Base-by-base conservation (phyloP, 2,888 invertebrate species). In the Dicyrtomina minuta region DNA sequence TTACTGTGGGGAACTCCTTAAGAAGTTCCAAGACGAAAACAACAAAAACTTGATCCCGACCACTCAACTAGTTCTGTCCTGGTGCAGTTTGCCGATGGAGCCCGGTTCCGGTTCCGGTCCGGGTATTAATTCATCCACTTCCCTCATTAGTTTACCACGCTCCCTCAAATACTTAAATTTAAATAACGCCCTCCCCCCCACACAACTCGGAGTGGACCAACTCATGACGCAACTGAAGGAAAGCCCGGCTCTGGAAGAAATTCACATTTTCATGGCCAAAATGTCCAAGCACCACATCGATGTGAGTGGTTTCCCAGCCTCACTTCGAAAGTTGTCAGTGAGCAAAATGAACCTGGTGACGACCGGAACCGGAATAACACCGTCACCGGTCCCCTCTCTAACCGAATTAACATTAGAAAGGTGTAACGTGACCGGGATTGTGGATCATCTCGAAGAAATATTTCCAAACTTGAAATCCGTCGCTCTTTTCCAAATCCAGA, bases 171-270 rank as follows among this genome's bases (percentile, higher is more conserved):
- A 64, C 20, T 22, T 69, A 15, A 69, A 69, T 51, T 41, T 69
- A 17, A 64, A 69, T 27, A 69, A 55, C 20, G 69, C 69, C 17
- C 39, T 69, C 20, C 69, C 69, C 6, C 41, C 26, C 22, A 13
- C 8, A 12, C 64, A 49, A 20, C 20, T 20, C 0, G 33, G n/a
- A 26, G 5, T 69, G n/a, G 27, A 27, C 1, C 46, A 27, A 17
- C 24, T 69, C n/a, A 26, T 69, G 13, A 56, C 39, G 33, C 41
- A 27, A 6, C 41, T 62, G 24, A 26, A 22, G 15, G 46, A 15
- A 46, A 65, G 22, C 58, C 64, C 10, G 10, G 8, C 43, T 41
- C 13, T 41, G 13, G 10, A 41, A 24, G 64, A 64, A 3, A 58
- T 69, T 26, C 69, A 69, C 27, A 58, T 20, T 65, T 59, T 8